These are phyloP conservation scores for Corythornis madagascariensis DNA, from an alignment of 2,113 vertebrate genomes.

Conservation along the genomic window DNA sequence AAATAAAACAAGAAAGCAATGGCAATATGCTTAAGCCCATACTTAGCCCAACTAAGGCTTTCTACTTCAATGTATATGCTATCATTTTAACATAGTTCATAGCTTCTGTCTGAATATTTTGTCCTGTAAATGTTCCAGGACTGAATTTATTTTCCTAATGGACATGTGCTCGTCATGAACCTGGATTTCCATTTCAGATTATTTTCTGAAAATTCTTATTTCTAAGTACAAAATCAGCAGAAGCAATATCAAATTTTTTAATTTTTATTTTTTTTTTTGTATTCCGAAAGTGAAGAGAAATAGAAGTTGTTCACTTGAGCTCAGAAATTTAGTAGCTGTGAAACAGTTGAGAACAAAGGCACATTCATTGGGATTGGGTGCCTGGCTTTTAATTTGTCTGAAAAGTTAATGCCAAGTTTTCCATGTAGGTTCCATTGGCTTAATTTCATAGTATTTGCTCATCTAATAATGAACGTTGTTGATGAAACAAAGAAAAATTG, in stretches of 20 bases:
- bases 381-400: background rate
- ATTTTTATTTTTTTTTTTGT: background rate
- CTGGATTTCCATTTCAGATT: background rate
- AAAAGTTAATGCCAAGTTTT: background rate
- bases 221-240: background rate
- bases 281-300: background rate
- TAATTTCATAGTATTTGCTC: background rate
- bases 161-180: background rate
- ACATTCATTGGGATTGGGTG: background rate
- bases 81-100: background rate
- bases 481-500: background rate
- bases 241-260: background rate
- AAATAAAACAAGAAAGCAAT: background rate
- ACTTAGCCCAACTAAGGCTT: background rate
- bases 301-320: background rate
- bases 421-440: background rate
- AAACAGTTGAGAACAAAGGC: background rate
- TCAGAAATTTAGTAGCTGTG: background rate
- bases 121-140: background rate
- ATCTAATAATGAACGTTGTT: background rate
- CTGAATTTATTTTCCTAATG: conserved; percentile 3
- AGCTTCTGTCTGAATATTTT: background rate
- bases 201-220: background rate
- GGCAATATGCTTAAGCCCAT: background rate
- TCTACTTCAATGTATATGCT: background rate